Evolutionary conservation across 2,888 invertebrate species (phyloP), one percentile per base, ranked within the genome.

Genomic region (Neocrepidodera transversa): DNA sequence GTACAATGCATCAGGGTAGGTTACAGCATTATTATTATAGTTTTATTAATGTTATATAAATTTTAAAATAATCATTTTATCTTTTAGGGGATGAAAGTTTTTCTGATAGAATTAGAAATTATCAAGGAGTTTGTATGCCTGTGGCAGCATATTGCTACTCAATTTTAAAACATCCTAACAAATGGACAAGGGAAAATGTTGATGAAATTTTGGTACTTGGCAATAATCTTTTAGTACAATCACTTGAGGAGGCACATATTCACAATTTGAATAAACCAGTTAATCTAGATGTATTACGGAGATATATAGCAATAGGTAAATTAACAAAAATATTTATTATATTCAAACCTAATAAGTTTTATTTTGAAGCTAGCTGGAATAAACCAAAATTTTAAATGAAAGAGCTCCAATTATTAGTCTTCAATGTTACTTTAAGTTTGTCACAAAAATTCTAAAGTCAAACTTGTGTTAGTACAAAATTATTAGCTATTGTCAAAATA

Each of bases 101-200:
- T 50, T 58, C 71, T 0, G 66, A 64, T n/a, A 47, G 49, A 2
- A 69, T 72, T 5, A 62, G 74, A 43, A 70, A 75, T 50, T 77
- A 80, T 47, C 86, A 86, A 71, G 85, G 84, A 0, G 73, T 86
- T 18, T 82, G 85, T 2, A 84, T 85, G 80, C 82, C 84, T 23
- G 82, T 85, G 0, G 84, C 84, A 74, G 84, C 86, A 1, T 86
- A 83, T 66, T 85, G 85, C 64, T 80, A 82, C 61, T 82, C 85
- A 0, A 84, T 84, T 66, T 79, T 85, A 60, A 83, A 82, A 67
- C 85, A 85, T 63, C 85, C 85, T 0, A 83, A 82, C 55, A 82
- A 82, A 52, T 89, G 89, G 89, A 83, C 82, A 0, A 80, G 83
- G 70, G 84, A 83, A 60, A 82, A 84, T 11, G 73, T 89, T 1